Evolutionary conservation across 2,113 vertebrate species (phyloP).

Genomic region (Rana temporaria): DNA sequence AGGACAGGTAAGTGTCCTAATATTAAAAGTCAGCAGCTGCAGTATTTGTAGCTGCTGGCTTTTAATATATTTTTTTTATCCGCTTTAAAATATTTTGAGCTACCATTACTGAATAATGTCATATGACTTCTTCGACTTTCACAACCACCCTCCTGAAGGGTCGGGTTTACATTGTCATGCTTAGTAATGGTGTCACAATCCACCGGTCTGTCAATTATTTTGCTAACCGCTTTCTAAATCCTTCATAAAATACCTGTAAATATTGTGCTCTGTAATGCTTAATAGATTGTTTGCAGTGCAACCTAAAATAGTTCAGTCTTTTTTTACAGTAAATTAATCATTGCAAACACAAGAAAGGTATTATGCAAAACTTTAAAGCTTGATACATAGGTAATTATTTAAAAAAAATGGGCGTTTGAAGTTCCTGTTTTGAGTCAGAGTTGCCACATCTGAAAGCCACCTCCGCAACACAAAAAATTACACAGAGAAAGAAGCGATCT

Average conservation of each 20-base stretch:
- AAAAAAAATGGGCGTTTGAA: slow-evolving; percentile 16
- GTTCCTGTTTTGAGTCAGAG: slow-evolving; percentile 43
- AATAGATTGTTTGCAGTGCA: neutral
- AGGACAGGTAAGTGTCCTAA: no score
- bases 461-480: slow-evolving; percentile 16
- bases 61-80: no score
- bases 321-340: neutral
- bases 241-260: neutral
- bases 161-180: no score
- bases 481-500: neutral
- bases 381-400: neutral
- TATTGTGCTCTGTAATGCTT: neutral
- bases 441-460: slow-evolving; percentile 49
- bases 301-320: neutral
- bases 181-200: no score
- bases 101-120: no score
- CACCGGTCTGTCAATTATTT: no score
- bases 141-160: no score
- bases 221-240: no score
- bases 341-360: slow-evolving; percentile 10
- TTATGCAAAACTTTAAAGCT: neutral
- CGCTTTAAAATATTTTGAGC: no score
- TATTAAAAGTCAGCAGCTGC: no score
- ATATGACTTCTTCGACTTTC: no score
- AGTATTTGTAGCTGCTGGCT: no score